Evolutionary conservation across 2,888 invertebrate species (phyloP), one percentile per base, ranked within the genome.

Genomic region (Cacoxenus indagator): DNA sequence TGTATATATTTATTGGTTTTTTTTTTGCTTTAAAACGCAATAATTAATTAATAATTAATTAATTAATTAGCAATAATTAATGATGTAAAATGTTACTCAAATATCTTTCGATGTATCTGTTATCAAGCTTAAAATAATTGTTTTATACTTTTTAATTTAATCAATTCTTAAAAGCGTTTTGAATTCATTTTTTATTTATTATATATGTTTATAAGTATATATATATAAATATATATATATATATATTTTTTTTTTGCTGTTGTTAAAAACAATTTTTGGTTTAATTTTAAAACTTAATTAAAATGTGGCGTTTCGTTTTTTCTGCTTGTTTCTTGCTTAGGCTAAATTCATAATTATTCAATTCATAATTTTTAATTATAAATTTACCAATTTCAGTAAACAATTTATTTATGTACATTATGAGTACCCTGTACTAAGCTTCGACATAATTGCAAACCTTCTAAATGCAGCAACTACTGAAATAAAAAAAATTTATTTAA

Each of bases 71-170:
- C n/a, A n/a, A n/a, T n/a, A n/a, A n/a, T n/a, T 27, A 59, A 59
- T 17, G 46, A 68, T 76, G 65, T 71, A 71, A 78, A 73, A 75
- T 64, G 61, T 67, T 65, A 51, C 51, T 72, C 67, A 74, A n/a
- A 75, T 70, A 72, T 78, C 65, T 70, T 83, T 83, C 78, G 83
- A 77, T 80, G 81, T 82, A 72, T 67, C 61, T 67, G n/a, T 70
- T 69, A 74, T 64, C 27, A 48, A 66, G 73, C 73, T 77, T 75
- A 75, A 67, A 65, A 67, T 79, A 67, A 65, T 27, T 65, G 69
- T 67, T 68, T 59, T 73, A 55, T 65, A 37, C 19, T 61, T 17
- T 65, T 73, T 14, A 57, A 22, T 54, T 59, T 51, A 22, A 64
- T 64, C 24, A 43, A 64, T 64, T 17, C 78, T 83, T 77, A 76